Percentiles rank a stretch among this genome's conserved stretches.
Conservation (phyloP, 2,888 invertebrate species). For the Caenorhabditis imperialis region DNA sequence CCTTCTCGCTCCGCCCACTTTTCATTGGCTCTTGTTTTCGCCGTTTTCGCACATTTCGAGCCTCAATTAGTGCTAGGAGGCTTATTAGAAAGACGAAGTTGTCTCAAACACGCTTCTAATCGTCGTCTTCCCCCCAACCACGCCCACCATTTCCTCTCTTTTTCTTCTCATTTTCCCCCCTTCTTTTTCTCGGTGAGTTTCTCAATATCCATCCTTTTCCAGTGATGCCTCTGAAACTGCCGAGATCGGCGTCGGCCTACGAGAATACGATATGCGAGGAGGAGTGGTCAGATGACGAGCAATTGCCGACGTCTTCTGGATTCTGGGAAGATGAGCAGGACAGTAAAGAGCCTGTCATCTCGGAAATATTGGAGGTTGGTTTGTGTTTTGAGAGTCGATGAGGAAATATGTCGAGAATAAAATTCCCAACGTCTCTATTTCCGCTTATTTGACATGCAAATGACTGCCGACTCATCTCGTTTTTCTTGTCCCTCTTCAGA, state of each 20-base stretch:
- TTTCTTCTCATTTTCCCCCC: constrained; percentile 6
- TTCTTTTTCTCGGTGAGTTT: background rate
- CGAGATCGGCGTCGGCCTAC: constrained; percentile 42
- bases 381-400: no score
- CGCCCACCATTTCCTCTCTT: constrained; percentile 32
- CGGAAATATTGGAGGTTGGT: constrained; percentile 5
- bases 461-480: background rate
- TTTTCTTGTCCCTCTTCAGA: no score
- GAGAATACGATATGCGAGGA: constrained; percentile 32
- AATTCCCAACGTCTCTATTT: no score
- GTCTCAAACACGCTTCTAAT: constrained; percentile 32
- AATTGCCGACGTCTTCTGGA: constrained; percentile 12
- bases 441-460: no score
- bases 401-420: no score
- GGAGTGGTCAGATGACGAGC: constrained; percentile 19
- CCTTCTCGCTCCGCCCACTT: no score
- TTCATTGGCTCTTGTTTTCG: no score
- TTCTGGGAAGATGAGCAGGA: constrained; percentile 19
- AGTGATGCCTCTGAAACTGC: constrained; percentile 2
- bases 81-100: background rate
- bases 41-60: no score
- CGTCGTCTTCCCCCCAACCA: constrained; percentile 15
- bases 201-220: constrained; percentile 1
- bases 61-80: no score
- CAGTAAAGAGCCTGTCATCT: constrained; percentile 16